Conservation (phyloP, 2,113 vertebrate genomes). For the Anser cygnoides region DNA sequence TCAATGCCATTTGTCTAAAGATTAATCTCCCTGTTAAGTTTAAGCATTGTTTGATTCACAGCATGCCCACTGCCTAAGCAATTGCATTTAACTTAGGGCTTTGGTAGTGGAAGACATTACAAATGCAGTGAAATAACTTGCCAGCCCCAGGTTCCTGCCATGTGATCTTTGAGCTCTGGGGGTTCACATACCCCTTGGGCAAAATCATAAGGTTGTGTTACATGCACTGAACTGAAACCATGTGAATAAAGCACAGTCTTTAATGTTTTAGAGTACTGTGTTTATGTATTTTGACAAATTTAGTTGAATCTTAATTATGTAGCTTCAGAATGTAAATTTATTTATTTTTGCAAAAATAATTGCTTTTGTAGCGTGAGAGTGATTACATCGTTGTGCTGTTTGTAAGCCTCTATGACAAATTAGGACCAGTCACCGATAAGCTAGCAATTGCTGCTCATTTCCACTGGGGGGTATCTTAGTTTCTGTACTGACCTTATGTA, state of each 20-base stretch:
- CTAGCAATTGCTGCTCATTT: constrained; percentile 22
- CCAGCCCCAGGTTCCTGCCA: background rate
- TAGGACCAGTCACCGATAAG: background rate
- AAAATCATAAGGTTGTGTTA: background rate
- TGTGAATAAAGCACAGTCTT: background rate
- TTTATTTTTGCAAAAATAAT: background rate
- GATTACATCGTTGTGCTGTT: background rate
- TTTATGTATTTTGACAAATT: background rate
- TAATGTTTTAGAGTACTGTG: background rate
- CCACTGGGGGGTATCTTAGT: background rate
- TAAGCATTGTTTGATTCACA: background rate
- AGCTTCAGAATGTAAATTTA: background rate
- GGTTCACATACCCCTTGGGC: background rate
- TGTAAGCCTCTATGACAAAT: background rate
- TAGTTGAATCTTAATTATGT: background rate
- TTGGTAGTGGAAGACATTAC: background rate
- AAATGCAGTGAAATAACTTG: background rate
- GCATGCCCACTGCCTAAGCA: background rate
- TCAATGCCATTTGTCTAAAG: background rate
- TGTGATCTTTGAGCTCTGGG: background rate
- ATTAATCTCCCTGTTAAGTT: background rate
- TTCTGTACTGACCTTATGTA: background rate
- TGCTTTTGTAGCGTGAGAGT: background rate
- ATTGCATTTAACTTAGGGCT: background rate
- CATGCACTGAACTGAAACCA: rapidly evolving